These are phyloP conservation scores for Macquaria australasica DNA, from an alignment of 2,113 vertebrate genomes.

Conservation along the genomic window DNA sequence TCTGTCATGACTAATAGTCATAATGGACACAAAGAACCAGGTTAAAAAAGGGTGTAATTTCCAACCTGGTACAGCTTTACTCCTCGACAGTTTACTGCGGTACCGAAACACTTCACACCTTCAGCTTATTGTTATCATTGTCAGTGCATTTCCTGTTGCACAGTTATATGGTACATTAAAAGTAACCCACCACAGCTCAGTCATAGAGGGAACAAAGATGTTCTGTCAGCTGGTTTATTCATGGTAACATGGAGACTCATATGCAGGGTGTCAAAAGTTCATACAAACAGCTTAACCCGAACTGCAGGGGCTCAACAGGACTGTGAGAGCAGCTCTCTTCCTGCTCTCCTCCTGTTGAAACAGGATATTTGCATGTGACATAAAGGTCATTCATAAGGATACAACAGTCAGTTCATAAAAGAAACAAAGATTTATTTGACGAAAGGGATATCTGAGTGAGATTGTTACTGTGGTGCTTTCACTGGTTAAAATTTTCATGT, in stretches of 20 bases:
- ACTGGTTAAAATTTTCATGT: neutral
- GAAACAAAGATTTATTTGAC: neutral
- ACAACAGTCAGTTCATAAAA: neutral
- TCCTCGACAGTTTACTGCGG: neutral
- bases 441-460: neutral
- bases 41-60: neutral
- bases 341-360: neutral
- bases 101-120: neutral
- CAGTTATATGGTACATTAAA: neutral
- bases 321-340: neutral
- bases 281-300: slow-evolving; percentile 36
- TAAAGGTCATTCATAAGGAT: neutral
- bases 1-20: neutral
- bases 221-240: slow-evolving; percentile 44
- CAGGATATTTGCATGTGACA: slow-evolving; percentile 13
- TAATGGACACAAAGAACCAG: neutral
- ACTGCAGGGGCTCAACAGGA: neutral
- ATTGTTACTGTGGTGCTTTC: neutral
- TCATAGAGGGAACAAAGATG: slow-evolving; percentile 15
- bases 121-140: neutral
- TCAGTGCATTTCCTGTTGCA: slow-evolving; percentile 23
- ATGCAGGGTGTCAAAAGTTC: slow-evolving; percentile 30
- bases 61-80: no score
- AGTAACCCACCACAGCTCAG: slow-evolving; percentile 1
- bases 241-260: slow-evolving; percentile 18